phyloP scores from a whole-genome alignment of 2,113 vertebrate genomes.

The Mustela nigripes region DNA sequence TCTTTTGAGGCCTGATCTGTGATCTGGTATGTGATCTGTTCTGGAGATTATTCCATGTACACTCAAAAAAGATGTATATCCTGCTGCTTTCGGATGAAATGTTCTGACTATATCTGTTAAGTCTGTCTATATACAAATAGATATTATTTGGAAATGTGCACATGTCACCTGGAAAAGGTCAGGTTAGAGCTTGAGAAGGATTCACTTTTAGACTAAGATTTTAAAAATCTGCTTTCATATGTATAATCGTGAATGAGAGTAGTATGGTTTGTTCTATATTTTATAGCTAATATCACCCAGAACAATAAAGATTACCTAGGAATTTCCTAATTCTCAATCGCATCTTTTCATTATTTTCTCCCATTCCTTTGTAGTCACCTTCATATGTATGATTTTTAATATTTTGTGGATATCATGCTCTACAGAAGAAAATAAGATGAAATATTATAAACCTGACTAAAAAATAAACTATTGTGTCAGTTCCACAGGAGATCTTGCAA shows the following conservation, averaged over 20 bases:
- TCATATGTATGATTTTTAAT: not conserved
- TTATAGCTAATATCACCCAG: not conserved
- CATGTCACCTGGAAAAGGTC: not conserved
- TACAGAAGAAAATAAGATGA: not conserved
- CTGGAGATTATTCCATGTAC: too few relatives aligned
- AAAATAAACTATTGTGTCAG: not conserved
- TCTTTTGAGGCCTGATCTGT: too few relatives aligned
- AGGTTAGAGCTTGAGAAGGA: not conserved
- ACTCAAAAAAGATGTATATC: too few relatives aligned
- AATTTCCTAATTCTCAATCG: not conserved
- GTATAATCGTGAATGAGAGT: not conserved
- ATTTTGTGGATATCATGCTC: not conserved
- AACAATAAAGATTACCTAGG: not conserved
- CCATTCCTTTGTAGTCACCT: not conserved
- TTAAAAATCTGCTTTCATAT: not conserved
- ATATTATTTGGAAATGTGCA: not conserved
- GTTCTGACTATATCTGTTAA: too few relatives aligned
- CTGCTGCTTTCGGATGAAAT: too few relatives aligned
- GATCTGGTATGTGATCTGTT: too few relatives aligned
- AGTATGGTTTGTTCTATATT: conserved; percentile 32
- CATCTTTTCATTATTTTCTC: not conserved
- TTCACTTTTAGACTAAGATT: not conserved
- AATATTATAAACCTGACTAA: not conserved
- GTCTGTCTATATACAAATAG: not conserved
- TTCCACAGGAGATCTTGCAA: conserved; percentile 45